Evolutionary conservation across 2,888 invertebrate genomes (phyloP).

Genomic region (Yponomeuta malinellus): DNA sequence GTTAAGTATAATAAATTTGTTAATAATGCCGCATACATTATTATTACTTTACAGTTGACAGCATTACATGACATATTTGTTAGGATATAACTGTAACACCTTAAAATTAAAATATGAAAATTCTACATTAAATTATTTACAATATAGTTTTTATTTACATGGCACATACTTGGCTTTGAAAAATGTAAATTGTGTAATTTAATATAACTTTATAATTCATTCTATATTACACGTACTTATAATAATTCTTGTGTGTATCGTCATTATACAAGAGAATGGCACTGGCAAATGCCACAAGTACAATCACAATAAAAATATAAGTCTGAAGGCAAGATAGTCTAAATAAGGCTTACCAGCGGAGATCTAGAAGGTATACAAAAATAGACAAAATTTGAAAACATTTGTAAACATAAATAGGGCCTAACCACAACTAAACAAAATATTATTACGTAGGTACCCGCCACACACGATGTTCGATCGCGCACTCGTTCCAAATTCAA

Average conservation of each 20-base stretch:
- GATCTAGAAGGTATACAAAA: no score
- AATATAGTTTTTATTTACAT: slow-evolving; percentile 41
- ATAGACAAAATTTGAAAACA: no score
- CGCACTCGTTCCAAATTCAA: no score
- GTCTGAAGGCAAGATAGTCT: no score
- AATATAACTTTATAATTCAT: background rate
- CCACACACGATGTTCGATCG: no score
- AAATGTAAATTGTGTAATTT: background rate
- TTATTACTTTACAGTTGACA: background rate
- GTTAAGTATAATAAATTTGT: slow-evolving; percentile 4
- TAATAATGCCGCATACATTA: background rate
- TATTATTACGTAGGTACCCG: no score
- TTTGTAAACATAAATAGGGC: no score
- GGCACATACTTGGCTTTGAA: slow-evolving; percentile 59
- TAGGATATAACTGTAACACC: slow-evolving; percentile 14
- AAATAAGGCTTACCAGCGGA: no score
- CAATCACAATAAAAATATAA: background rate
- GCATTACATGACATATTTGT: background rate
- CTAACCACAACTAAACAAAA: no score
- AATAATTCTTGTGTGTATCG: background rate
- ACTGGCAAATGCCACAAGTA: background rate
- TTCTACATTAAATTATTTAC: slow-evolving; percentile 16
- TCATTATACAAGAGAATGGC: slow-evolving; percentile 6
- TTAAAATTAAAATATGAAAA: slow-evolving; percentile 2
- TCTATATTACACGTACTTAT: background rate